Percentiles rank a stretch among this genome's conserved stretches.
Conservation (phyloP, 2,797 vertebrate genomes). For the Eulemur rubriventer region DNA sequence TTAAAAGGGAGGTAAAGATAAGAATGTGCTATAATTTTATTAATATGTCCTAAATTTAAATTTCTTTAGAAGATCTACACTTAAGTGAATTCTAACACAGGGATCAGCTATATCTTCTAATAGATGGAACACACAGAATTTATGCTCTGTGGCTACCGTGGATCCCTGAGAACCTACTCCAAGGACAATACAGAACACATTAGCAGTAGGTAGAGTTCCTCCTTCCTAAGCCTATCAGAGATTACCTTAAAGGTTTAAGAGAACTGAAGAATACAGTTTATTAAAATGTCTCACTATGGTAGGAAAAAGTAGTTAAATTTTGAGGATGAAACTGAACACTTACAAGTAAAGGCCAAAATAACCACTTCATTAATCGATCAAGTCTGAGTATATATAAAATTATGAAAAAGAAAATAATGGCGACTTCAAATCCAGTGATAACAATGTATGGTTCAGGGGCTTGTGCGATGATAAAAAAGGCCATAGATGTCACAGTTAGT, state of each 20-base stretch:
- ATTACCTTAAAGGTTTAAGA: not conserved
- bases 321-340: constrained; percentile 76
- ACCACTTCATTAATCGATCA: constrained; percentile 82
- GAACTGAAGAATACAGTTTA: not conserved
- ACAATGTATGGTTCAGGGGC: constrained; percentile 81
- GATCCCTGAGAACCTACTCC: not conserved
- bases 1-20: constrained; percentile 15
- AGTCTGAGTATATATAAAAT: constrained; percentile 89
- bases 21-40: constrained; percentile 27
- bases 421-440: constrained; percentile 85
- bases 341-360: constrained; percentile 93
- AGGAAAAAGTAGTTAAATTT: constrained; percentile 15
- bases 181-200: not conserved
- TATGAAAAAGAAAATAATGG: constrained; percentile 84
- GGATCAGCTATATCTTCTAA: not conserved
- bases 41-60: constrained; percentile 36
- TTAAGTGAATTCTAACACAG: constrained; percentile 34
- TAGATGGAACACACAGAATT: not conserved
- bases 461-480: constrained; percentile 82
- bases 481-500: constrained; percentile 77
- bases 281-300: not conserved
- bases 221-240: not conserved
- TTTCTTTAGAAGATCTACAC: constrained; percentile 6
- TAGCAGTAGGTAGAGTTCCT: not conserved
- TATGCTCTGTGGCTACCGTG: not conserved